Base-by-base conservation (phyloP, 2,888 invertebrate species). In the Rhimphoctona megacephalus region DNA sequence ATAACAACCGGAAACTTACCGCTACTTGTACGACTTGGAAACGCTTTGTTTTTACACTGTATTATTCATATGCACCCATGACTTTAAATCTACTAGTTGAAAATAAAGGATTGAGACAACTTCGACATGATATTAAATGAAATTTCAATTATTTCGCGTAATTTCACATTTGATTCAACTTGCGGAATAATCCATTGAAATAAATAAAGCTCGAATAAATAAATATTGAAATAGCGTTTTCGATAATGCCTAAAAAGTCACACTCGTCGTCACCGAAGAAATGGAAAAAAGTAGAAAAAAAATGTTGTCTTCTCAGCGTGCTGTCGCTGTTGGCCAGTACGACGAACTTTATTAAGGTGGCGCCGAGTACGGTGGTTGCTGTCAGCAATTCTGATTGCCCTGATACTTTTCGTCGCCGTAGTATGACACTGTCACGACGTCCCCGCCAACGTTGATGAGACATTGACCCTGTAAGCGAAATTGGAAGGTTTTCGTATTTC, bases 371-470 rank as follows among this genome's bases (percentile, higher is more conserved):
- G 93, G 93, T 74, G 92, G 93, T 84, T 92, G 94, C 78, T 91
- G 94, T 94, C 94, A 94, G 93, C 93, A 93, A 90, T 93, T 93
- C 79, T 91, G 88, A 79, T 89, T 87, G 72, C 86, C 88, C 33
- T 86, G 88, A 57, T 92, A 92, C 79, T 92, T 93, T 36, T 95
- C 95, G 87, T 96, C 95, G 81, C 95, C 94, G 90, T 95, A 96
- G 94, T 98, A 97, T 17, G 97, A 96, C 19, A 97, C 97, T 90
- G 96, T 96, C 4, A 99, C 98, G 3, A 98, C 98, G 94, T 99
- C 99, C 0, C 99, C 99, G 69, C 98, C 98, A 19, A 99, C 98
- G 90, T 98, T 99, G 88, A 99, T 97, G 87, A 99, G 96, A 95
- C 99, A 99, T 95, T 99, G 99, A 83, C 98, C 98, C 98, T 99